phyloP scores from a whole-genome alignment of 2,797 vertebrate genomes.

The Bovichtus diacanthus region DNA sequence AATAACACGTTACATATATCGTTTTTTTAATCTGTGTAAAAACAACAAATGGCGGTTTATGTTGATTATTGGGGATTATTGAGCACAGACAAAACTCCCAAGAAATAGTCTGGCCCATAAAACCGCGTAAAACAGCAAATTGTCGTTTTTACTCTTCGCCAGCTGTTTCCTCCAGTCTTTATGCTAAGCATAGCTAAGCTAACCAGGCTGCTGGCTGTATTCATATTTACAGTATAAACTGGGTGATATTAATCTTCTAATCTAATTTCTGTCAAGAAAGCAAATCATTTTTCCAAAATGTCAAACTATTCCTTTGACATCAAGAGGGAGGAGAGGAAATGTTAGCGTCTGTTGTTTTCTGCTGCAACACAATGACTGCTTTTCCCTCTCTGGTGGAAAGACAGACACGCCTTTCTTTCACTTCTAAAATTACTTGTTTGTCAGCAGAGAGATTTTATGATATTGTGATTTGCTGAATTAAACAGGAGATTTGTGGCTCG shows the following conservation, averaged over 20 bases:
- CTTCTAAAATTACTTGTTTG: conserved; percentile 22
- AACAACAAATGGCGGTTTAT: neutral
- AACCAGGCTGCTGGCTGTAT: neutral
- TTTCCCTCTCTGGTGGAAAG: conserved; percentile 51
- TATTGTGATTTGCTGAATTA: neutral
- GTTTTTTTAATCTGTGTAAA: neutral
- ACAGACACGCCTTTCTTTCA: conserved; percentile 25
- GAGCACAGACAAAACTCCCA: neutral
- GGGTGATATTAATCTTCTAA: neutral
- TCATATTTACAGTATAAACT: neutral
- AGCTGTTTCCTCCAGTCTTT: neutral
- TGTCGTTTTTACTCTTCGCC: neutral
- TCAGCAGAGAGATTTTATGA: conserved; percentile 10
- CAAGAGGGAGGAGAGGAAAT: conserved; percentile 1
- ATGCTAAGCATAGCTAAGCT: neutral
- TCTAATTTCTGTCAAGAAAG: neutral
- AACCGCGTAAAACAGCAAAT: neutral
- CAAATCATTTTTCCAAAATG: neutral
- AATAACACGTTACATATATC: neutral
- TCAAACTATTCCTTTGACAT: neutral
- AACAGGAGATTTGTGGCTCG: neutral
- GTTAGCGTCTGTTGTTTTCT: conserved; percentile 34
- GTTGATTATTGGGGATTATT: too few species aligned
- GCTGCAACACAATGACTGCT: conserved; percentile 62
- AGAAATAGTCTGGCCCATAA: neutral